Evolutionary conservation across 2,797 vertebrate genomes (phyloP).

Genomic region (Pteronotus mesoamericanus): DNA sequence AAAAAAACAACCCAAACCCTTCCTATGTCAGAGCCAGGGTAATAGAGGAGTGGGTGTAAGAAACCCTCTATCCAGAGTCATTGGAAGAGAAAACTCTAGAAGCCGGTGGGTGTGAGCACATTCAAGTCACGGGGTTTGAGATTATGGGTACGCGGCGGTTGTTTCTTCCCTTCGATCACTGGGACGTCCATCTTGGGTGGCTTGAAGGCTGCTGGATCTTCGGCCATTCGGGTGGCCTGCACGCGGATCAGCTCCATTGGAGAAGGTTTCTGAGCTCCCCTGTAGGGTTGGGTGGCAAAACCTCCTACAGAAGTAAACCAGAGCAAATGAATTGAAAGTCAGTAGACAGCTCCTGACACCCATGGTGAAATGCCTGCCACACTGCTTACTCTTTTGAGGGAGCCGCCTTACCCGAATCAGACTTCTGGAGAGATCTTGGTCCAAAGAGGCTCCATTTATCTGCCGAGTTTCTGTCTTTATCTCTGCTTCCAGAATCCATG

Average conservation of each 20-base stretch:
- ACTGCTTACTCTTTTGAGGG: background rate
- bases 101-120: conserved; percentile 93
- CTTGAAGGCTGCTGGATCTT: conserved; percentile 82
- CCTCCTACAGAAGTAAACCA: conserved; percentile 80
- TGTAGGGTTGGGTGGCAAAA: conserved; percentile 91
- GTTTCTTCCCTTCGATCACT: conserved; percentile 84
- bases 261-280: conserved; percentile 92
- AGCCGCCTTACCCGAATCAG: conserved; percentile 78
- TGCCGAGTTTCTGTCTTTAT: conserved; percentile 72
- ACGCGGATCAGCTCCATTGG: conserved; percentile 94
- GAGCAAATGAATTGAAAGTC: background rate
- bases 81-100: conserved; percentile 80
- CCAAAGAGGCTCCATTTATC: conserved; percentile 86
- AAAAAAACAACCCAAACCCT: background rate
- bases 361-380: fast-evolving
- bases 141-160: conserved; percentile 85
- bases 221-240: conserved; percentile 86
- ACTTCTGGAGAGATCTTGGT: conserved; percentile 81
- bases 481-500: conserved; percentile 76
- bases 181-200: conserved; percentile 93
- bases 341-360: fast-evolving
- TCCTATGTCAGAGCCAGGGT: conserved; percentile 68
- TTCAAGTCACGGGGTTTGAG: conserved; percentile 94
- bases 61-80: background rate
- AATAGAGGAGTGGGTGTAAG: background rate